Base-by-base conservation (phyloP, 1,140 invertebrate species). In the Gryllus bimaculatus region DNA sequence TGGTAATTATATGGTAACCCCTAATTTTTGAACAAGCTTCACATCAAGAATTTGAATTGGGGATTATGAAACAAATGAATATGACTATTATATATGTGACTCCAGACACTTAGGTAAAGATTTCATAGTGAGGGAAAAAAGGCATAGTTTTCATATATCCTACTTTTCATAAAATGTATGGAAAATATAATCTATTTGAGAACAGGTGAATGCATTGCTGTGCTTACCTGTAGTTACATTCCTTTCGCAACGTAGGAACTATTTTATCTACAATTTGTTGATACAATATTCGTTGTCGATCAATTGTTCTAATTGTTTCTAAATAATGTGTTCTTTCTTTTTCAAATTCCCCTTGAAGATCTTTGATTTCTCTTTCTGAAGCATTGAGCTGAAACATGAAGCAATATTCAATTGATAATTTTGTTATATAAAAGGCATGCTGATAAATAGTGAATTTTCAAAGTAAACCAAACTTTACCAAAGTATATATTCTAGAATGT, bases 301-400 rank as follows among this genome's bases (percentile, higher is more conserved):
- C 92, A 83, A 95, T 92, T 83, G 90, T 89, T 21, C 94, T 85
- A 74, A 96, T 95, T 6, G 94, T 94, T 84, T 96, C 95, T 74
- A 96, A 85, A 83, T 96, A 96, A 84, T 96, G 94, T 7, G 93
- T 91, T 13, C 94, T 85, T 83, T 96, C 94, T 78, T 90, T 88
- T 86, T 96, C 93, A 86, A 96, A 96, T 87, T 96, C 94, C 73
- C 91, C 89, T 82, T 95, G 93, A 3, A 96, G 85, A 86, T 96
- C 94, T 21, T 86, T 84, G 12, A 96, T 92, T 85, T 96, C 94
- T 80, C 90, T 86, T 83, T 94, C 91, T 76, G 93, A 83, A 39
- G 89, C 85, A 83, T 89, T 88, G 18, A 92, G 86, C 89, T 90
- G 78, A 66, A 39, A 18, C 54, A 66, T 66, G 54, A 66, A 66